Conservation (phyloP, 2,888 invertebrate genomes). For the Lissocephala sabroskyi region DNA sequence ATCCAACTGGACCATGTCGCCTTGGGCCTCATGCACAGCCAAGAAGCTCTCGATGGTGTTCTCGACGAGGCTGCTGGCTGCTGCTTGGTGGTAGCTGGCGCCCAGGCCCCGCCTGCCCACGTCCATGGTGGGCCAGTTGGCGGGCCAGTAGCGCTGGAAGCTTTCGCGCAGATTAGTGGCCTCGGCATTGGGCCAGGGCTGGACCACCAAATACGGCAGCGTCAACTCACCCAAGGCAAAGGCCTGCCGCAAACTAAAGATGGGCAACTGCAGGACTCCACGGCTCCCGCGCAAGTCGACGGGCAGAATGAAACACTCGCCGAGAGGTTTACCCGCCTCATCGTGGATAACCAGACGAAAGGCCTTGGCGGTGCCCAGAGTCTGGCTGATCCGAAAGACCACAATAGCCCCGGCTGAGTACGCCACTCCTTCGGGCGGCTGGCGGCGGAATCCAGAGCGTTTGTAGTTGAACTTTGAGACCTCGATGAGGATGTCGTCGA, state of each 20-base stretch:
- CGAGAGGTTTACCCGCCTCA: slow-evolving; percentile 72
- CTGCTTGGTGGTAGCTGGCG: slow-evolving; percentile 80
- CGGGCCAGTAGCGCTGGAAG: slow-evolving; percentile 89
- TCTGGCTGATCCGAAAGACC: slow-evolving; percentile 53
- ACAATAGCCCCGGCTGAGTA: slow-evolving; percentile 45
- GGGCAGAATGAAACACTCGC: slow-evolving; percentile 89
- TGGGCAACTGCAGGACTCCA: slow-evolving; percentile 81
- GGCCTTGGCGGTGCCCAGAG: slow-evolving; percentile 34
- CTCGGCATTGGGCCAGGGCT: slow-evolving; percentile 60
- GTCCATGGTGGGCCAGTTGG: slow-evolving; percentile 88
- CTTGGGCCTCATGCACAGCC: slow-evolving; percentile 89
- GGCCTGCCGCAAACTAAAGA: slow-evolving; percentile 82
- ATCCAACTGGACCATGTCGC: slow-evolving; percentile 98
- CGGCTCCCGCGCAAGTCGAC: slow-evolving; percentile 82
- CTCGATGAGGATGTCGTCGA: slow-evolving; percentile 48
- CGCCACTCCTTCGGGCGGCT: slow-evolving; percentile 37
- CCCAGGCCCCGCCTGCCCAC: slow-evolving; percentile 96
- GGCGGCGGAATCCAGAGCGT: slow-evolving; percentile 40
- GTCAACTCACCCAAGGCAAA: slow-evolving; percentile 83
- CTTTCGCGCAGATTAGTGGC: slow-evolving; percentile 83
- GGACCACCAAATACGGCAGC: slow-evolving; percentile 75
- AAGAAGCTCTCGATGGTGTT: slow-evolving; percentile 96
- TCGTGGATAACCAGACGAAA: slow-evolving; percentile 45
- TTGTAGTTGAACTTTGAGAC: slow-evolving; percentile 48
- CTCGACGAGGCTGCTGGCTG: slow-evolving; percentile 74